These are phyloP conservation scores for Mimumesa dahlbomi DNA, from an alignment of 2,888 invertebrate species.

Conservation along the genomic window DNA sequence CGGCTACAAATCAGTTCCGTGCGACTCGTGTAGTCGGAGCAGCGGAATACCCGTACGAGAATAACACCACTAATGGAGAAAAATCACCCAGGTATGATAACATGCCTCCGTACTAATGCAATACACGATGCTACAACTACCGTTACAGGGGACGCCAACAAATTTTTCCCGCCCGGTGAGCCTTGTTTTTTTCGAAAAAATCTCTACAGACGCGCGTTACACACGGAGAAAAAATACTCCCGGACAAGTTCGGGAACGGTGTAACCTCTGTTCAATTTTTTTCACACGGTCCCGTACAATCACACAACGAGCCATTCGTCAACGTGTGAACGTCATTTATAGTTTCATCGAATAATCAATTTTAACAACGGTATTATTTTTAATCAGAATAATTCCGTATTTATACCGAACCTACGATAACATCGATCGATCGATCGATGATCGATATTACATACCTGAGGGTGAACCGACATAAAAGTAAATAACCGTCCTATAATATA, in stretches of 20 bases:
- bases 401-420: no score
- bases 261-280: slow-evolving; percentile 21
- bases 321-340: no score
- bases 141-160: slow-evolving; percentile 39
- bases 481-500: no score
- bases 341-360: no score
- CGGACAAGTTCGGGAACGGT: slow-evolving; percentile 16
- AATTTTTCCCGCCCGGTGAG: slow-evolving; percentile 31
- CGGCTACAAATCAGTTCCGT: slow-evolving; percentile 60
- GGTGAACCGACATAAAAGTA: no score
- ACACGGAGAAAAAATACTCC: slow-evolving; percentile 22
- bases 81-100: slow-evolving; percentile 67
- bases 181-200: slow-evolving; percentile 33
- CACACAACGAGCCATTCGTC: background rate
- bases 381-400: no score
- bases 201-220: slow-evolving; percentile 11
- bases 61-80: slow-evolving; percentile 65
- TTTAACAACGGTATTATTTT: no score
- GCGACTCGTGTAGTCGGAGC: slow-evolving; percentile 48
- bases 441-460: no score
- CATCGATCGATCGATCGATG: no score
- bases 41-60: slow-evolving; percentile 53
- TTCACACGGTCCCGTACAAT: slow-evolving; percentile 13
- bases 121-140: slow-evolving; percentile 60
- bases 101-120: slow-evolving; percentile 64